Base-by-base conservation (phyloP, 1,140 invertebrate species). In the Andrena cerasifolii region DNA sequence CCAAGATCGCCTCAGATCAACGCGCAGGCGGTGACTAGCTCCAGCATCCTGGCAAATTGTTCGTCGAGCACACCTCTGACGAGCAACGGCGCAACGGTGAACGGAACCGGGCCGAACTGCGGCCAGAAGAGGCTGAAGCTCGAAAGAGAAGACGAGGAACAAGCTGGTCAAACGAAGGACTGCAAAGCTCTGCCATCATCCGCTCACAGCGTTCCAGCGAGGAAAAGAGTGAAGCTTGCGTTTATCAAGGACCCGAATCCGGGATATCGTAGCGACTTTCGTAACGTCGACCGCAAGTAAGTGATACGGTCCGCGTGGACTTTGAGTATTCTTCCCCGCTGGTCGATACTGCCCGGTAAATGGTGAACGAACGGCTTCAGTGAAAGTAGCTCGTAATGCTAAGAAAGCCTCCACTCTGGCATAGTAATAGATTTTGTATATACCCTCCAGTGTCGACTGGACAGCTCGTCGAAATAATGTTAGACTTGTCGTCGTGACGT, bases 151-250 rank as follows among this genome's bases (percentile, higher is more conserved):
- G 86, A 85, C 12, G 83, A 87, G 0, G 78, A 85, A 10, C 68
- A 80, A 1, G 40, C 71, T 1, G 18, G 12, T 8, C 43, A 74
- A 5, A 71, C 40, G 3, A 87, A 63, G 4, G 86, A 83, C 1
- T 85, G 84, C 12, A 72, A 78, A 61, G n/a, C n/a, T 1, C 26
- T 83, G 5, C 6, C 70, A 4, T 49, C 54, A 0, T 16, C 73
- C 0, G 51, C 56, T 16, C 84, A 85, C 2, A 72, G 56, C 10
- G 36, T 78, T 0, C 61, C 75, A 5, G 24, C 63, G 0, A 85
- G 86, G n/a, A 88, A 87, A 18, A 84, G 84, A 3, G 59, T 81
- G 0, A 89, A 88, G 28, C 54, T 87, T 8, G 56, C 81, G 0
- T 84, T 84, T 3, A 49, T 61, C 3, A 89, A 88, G 14, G 86